Evolutionary conservation across 2,797 vertebrate species (phyloP).

Genomic region (Siniperca undulata): DNA sequence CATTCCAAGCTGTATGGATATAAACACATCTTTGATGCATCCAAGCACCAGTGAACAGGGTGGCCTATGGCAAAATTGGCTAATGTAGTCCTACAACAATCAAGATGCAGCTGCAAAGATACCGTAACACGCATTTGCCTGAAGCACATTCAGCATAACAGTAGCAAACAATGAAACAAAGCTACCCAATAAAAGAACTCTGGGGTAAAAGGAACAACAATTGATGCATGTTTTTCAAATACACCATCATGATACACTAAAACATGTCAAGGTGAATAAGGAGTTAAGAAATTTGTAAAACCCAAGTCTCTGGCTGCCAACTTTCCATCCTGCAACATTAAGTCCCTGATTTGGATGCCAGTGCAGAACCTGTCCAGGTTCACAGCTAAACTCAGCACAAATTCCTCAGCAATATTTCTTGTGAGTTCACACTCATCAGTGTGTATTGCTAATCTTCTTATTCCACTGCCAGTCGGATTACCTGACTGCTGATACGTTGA

Average conservation of each 20-base stretch:
- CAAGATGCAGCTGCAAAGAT: conserved; percentile 11
- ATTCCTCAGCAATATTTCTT: conserved; percentile 51
- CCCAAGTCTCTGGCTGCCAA: conserved; percentile 2
- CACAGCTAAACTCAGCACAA: conserved; percentile 38
- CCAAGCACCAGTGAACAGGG: conserved; percentile 12
- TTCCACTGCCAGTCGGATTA: conserved; percentile 74
- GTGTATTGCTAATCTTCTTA: conserved; percentile 76
- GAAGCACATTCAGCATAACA: conserved; percentile 1
- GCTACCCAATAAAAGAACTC: background rate
- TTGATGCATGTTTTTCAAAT: conserved; percentile 13
- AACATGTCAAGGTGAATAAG: conserved; percentile 22
- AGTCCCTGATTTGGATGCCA: conserved; percentile 15
- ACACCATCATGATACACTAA: background rate
- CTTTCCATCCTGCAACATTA: conserved; percentile 18
- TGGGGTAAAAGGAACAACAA: background rate
- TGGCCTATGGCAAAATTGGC: background rate
- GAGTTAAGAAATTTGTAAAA: background rate
- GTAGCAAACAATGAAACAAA: background rate
- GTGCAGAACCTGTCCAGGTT: conserved; percentile 27
- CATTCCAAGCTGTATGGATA: conserved; percentile 2
- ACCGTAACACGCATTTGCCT: background rate
- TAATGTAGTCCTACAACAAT: background rate
- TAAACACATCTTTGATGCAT: conserved; percentile 11
- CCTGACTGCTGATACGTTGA: conserved; percentile 71
- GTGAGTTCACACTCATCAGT: conserved; percentile 58